These are phyloP conservation scores for Heloderma charlesbogerti DNA, from an alignment of 2,113 vertebrate genomes.

Conservation along the genomic window DNA sequence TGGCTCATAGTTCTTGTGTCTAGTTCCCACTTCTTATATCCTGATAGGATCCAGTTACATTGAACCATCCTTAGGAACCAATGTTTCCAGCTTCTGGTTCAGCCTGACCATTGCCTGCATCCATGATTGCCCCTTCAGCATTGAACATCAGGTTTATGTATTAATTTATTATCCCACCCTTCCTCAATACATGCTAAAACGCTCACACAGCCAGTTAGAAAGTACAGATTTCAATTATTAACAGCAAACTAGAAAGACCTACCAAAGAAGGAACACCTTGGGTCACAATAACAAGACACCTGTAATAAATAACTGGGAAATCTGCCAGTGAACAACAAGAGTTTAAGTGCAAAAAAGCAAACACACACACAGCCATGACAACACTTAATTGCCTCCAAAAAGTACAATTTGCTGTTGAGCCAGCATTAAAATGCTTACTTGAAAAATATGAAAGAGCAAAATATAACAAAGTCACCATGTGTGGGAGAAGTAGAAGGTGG, in stretches of 20 bases:
- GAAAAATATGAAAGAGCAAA: constrained; percentile 47
- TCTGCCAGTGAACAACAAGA: constrained; percentile 16
- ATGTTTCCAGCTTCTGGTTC: background rate
- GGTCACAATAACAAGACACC: background rate
- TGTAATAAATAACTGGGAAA: constrained; percentile 12
- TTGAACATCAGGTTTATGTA: background rate
- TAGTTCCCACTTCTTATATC: background rate
- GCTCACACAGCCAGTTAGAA: background rate
- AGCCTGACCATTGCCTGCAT: background rate
- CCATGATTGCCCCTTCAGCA: background rate
- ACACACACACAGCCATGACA: background rate
- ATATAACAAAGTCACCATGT: constrained; percentile 25
- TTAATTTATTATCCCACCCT: background rate
- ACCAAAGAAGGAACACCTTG: background rate
- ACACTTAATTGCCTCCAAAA: background rate
- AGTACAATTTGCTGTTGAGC: background rate
- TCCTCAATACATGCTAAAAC: background rate
- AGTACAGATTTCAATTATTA: constrained; percentile 8
- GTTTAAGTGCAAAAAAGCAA: constrained; percentile 8
- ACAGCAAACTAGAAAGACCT: background rate
- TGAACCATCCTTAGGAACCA: background rate
- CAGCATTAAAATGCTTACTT: constrained; percentile 8
- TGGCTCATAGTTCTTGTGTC: background rate
- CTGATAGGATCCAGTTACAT: background rate
- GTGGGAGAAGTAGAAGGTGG: background rate